Base-by-base conservation (phyloP, 2,888 invertebrate genomes). In the Teleogryllus oceanicus region DNA sequence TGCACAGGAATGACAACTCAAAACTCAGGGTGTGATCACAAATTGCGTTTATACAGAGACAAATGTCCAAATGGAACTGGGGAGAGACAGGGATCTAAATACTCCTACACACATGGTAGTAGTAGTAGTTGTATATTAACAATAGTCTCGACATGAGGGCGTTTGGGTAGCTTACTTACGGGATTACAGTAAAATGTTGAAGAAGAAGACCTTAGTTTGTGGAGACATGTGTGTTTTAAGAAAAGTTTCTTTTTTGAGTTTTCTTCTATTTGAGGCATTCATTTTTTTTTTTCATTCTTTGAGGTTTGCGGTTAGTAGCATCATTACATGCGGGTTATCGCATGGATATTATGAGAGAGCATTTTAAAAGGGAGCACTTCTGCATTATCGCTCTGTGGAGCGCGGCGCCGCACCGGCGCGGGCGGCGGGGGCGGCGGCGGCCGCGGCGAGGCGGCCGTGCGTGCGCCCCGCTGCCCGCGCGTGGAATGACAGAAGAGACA, bases 1-100 rank as follows among this genome's bases (percentile, higher is more conserved):
- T 37, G 37, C 37, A 37, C 37, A 37, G 62, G 62, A n/a, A 62
- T 5, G 13, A 62, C n/a, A 62, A 62, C 13, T 62, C 62, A 62
- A 62, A n/a, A 13, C n/a, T 13, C n/a, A n/a, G 62, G 62, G 3
- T 12, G 62, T 62, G 62, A 62, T 62, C 13, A 62, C 16, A n/a
- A 62, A 62, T 62, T 62, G 62, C 62, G n/a, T 62, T 62, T n/a
- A 62, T 62, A 62, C 16, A 62, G 62, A 62, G 62, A 62, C n/a
- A 62, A 18, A 62, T n/a, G 62, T 18, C n/a, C 16, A 62, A 62
- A 18, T 62, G 13, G 62, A n/a, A 62, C n/a, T 62, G 5, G 62
- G 62, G 62, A 62, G 62, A 62, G 13, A 62, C n/a, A 37, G 37
- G 37, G 37, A 37, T 37, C 37, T 37, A 37, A 37, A 37, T n/a